Percentiles rank a stretch among this genome's conserved stretches.
These are phyloP conservation scores for Phengaris alcon DNA, from an alignment of 2,888 invertebrate species.

Conservation along the genomic window DNA sequence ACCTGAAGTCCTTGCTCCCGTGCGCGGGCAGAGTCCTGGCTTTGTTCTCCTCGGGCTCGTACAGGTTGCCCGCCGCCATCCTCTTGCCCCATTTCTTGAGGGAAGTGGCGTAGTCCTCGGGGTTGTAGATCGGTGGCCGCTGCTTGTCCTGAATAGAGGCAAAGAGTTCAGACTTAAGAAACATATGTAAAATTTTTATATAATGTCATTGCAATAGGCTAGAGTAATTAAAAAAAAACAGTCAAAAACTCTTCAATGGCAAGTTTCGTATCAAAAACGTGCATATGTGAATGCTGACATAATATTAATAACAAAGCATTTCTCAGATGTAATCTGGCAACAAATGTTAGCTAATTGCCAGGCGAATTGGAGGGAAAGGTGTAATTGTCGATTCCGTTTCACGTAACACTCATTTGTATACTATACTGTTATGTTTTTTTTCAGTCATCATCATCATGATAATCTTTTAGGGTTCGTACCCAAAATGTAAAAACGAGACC, in stretches of 20 bases:
- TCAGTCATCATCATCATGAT: background rate
- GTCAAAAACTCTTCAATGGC: too few relatives aligned
- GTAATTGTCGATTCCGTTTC: slow-evolving; percentile 16
- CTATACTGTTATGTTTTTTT: background rate
- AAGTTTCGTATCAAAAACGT: too few relatives aligned
- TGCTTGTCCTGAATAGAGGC: slow-evolving; percentile 84
- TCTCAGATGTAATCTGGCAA: slow-evolving; percentile 19
- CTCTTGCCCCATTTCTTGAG: slow-evolving; percentile 89
- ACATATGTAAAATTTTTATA: too few relatives aligned
- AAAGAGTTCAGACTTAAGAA: too few relatives aligned
- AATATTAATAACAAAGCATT: slow-evolving; percentile 4
- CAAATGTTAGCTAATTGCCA: slow-evolving; percentile 8
- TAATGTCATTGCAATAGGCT: too few relatives aligned
- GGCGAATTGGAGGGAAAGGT: slow-evolving; percentile 22
- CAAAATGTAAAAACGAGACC: too few relatives aligned
- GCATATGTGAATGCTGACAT: background rate
- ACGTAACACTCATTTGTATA: slow-evolving; percentile 2
- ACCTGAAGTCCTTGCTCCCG: slow-evolving; percentile 73
- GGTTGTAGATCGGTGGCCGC: slow-evolving; percentile 92
- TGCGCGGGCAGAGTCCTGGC: slow-evolving; percentile 64
- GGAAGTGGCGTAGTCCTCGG: slow-evolving; percentile 91
- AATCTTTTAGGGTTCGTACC: too few relatives aligned
- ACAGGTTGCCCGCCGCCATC: slow-evolving; percentile 66
- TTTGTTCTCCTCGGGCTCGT: slow-evolving; percentile 64
- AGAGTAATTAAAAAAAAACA: too few relatives aligned